Evolutionary conservation across 1,140 invertebrate species (phyloP).

Genomic region (Halyomorpha halys): DNA sequence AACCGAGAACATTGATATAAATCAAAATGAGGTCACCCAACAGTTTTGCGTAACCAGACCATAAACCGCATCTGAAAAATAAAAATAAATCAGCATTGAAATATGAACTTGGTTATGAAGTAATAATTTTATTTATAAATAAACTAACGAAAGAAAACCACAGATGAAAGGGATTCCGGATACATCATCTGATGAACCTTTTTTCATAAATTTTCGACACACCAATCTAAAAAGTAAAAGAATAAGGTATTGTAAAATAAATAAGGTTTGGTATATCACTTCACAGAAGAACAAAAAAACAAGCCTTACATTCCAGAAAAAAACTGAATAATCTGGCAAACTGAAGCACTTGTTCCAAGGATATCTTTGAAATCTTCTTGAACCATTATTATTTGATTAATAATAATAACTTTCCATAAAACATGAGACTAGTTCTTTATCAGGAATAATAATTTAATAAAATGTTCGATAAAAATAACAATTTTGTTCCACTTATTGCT

Average conservation of each 20-base stretch:
- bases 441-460: too few species aligned
- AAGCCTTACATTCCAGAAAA: slow-evolving; percentile 52
- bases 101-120: slow-evolving; percentile 28
- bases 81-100: slow-evolving; percentile 16
- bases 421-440: too few species aligned
- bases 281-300: not conserved
- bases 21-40: not conserved
- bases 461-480: too few species aligned
- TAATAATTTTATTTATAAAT: slow-evolving; percentile 6
- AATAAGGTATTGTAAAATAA: not conserved
- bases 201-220: slow-evolving; percentile 52
- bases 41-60: not conserved
- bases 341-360: slow-evolving; percentile 48
- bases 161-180: slow-evolving; percentile 63
- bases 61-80: slow-evolving; percentile 6
- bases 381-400: not conserved
- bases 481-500: too few species aligned
- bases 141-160: slow-evolving; percentile 62
- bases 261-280: not conserved
- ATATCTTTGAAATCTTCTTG: slow-evolving; percentile 36
- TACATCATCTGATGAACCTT: slow-evolving; percentile 53
- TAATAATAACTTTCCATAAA: too few species aligned
- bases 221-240: slow-evolving; percentile 43
- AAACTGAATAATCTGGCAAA: slow-evolving; percentile 57
- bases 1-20: slow-evolving; percentile 6